These are phyloP conservation scores for Gopherus evgoodei DNA, from an alignment of 2,113 vertebrate genomes.

Conservation along the genomic window DNA sequence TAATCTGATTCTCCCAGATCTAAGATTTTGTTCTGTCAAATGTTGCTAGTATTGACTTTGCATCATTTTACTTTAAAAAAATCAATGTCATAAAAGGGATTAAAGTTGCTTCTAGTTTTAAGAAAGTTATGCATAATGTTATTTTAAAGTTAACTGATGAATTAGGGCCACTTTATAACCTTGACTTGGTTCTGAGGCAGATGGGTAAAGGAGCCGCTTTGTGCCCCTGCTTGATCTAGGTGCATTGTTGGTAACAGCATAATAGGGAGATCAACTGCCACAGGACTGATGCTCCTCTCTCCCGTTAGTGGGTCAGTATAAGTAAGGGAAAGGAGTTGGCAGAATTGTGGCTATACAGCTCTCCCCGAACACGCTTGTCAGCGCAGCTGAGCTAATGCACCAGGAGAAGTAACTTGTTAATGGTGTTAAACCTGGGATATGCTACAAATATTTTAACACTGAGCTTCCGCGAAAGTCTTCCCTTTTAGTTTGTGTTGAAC, in stretches of 20 bases:
- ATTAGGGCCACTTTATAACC: neutral
- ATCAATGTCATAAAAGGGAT: neutral
- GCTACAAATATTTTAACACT: neutral
- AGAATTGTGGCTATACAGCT: neutral
- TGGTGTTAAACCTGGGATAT: neutral
- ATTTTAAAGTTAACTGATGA: neutral
- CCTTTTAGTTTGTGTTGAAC: neutral
- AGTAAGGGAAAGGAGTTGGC: neutral
- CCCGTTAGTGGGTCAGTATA: neutral
- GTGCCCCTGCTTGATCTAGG: neutral
- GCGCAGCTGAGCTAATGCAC: neutral
- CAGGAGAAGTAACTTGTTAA: neutral
- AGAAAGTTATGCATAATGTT: neutral
- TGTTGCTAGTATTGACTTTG: neutral
- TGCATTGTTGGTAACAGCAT: neutral
- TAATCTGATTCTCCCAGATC: neutral
- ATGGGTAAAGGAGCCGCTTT: neutral
- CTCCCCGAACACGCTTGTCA: neutral
- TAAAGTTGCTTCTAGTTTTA: neutral
- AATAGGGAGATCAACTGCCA: neutral
- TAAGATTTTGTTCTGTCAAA: neutral
- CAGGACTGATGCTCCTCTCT: neutral
- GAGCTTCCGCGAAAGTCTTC: neutral
- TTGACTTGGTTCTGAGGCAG: neutral
- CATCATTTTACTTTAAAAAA: neutral